Percentiles rank a stretch among this genome's conserved stretches.
Evolutionary conservation across 2,797 vertebrate genomes (phyloP).

Genomic region (Gadopsis bispinosus): DNA sequence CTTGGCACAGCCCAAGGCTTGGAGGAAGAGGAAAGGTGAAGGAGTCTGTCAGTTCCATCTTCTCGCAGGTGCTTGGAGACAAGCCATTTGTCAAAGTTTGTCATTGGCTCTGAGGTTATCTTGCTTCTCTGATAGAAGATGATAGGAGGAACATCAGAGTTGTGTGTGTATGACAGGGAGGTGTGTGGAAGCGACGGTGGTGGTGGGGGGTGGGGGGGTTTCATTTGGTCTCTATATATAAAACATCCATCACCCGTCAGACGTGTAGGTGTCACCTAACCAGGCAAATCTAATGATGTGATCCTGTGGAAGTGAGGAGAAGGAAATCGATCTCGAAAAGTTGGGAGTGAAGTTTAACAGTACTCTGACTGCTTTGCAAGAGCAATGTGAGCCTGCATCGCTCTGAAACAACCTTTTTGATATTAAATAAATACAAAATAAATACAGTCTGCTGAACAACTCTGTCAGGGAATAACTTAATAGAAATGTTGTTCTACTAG

Average conservation of each 20-base stretch:
- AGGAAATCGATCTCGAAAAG: constrained; percentile 77
- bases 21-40: constrained; percentile 87
- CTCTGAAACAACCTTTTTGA: constrained; percentile 40
- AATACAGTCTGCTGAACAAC: constrained; percentile 22
- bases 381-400: constrained; percentile 44
- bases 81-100: constrained; percentile 88
- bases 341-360: constrained; percentile 75
- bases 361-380: constrained; percentile 35
- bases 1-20: constrained; percentile 82
- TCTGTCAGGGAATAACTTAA: constrained; percentile 28
- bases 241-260: constrained; percentile 87
- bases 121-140: constrained; percentile 84
- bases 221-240: constrained; percentile 87
- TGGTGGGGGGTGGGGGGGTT: constrained; percentile 48
- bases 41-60: constrained; percentile 87
- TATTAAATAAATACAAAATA: constrained; percentile 60
- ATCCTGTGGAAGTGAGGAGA: constrained; percentile 73
- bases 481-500: constrained; percentile 28
- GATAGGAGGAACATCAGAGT: constrained; percentile 80
- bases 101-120: constrained; percentile 89
- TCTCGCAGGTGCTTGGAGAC: constrained; percentile 84
- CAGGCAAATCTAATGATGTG: constrained; percentile 85
- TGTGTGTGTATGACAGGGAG: constrained; percentile 47
- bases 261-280: constrained; percentile 83
- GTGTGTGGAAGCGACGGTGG: constrained; percentile 42